Percentiles rank a stretch among this genome's conserved stretches.
Conservation (phyloP, 2,888 invertebrate genomes). For the Cheilosia soror region DNA sequence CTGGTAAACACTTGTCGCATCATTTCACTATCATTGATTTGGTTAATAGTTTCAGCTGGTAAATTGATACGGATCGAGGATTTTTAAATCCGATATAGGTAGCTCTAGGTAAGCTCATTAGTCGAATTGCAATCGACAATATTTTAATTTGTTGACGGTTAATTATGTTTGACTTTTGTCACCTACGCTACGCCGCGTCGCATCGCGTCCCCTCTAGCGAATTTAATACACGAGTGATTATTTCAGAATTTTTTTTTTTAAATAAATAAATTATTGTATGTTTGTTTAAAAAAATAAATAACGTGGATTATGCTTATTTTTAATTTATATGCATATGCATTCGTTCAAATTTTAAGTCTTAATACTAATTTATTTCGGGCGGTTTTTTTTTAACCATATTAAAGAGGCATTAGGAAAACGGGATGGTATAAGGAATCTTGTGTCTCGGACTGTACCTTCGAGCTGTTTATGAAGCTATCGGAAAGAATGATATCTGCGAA, state of each 20-base stretch:
- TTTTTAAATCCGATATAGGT: neutral
- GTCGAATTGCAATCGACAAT: neutral
- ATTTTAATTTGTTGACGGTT: conserved; percentile 6
- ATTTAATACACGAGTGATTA: conserved; percentile 2
- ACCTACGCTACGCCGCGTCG: no score
- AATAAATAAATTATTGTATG: conserved; percentile 18
- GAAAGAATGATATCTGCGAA: no score
- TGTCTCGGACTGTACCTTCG: no score
- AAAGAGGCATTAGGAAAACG: no score
- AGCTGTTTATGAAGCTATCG: no score
- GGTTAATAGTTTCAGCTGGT: neutral
- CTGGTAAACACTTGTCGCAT: conserved; percentile 3
- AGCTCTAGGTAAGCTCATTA: neutral
- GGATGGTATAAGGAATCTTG: no score
- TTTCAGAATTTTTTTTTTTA: conserved; percentile 4
- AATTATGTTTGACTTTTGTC: conserved; percentile 14
- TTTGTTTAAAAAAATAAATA: conserved; percentile 26
- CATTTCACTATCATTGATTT: conserved; percentile 3
- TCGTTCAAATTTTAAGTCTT: neutral
- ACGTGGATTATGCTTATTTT: neutral
- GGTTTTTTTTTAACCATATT: no score
- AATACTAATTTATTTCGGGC: no score
- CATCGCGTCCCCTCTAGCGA: no score
- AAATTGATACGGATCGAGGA: conserved; percentile 7
- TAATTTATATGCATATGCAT: neutral